Evolutionary conservation across 2,888 invertebrate species (phyloP).

Genomic region (Koerneria pararmatus): DNA sequence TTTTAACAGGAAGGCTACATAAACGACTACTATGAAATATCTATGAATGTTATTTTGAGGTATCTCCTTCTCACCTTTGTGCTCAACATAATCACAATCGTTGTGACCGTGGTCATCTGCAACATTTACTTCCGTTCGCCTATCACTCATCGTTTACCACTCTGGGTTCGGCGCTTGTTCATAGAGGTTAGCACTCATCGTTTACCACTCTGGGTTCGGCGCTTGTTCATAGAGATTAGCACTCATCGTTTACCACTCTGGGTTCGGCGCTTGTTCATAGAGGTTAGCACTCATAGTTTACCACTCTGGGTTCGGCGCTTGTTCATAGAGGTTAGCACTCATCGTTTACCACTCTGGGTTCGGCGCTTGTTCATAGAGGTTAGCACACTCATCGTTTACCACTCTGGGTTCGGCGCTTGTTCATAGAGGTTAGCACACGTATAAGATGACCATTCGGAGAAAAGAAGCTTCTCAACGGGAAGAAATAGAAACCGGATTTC

Average conservation of each 20-base stretch:
- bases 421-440: no score
- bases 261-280: conserved; percentile 89
- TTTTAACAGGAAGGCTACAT: no score
- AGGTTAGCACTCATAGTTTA: conserved; percentile 77
- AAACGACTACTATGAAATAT: no score
- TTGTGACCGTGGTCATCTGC: conserved; percentile 96
- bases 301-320: conserved; percentile 91
- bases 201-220: conserved; percentile 93
- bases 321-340: conserved; percentile 75
- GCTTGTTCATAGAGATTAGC: conserved; percentile 82
- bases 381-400: no score
- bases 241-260: conserved; percentile 95
- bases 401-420: no score
- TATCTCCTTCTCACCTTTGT: conserved; percentile 98
- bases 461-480: no score
- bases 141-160: conserved; percentile 94
- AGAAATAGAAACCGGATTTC: no score
- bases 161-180: conserved; percentile 91
- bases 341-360: no score
- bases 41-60: no score
- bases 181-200: conserved; percentile 77
- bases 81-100: conserved; percentile 98
- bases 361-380: no score
- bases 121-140: conserved; percentile 97
- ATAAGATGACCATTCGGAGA: no score